phyloP scores from a whole-genome alignment of 2,797 vertebrate species.

The Brotula barbata region DNA sequence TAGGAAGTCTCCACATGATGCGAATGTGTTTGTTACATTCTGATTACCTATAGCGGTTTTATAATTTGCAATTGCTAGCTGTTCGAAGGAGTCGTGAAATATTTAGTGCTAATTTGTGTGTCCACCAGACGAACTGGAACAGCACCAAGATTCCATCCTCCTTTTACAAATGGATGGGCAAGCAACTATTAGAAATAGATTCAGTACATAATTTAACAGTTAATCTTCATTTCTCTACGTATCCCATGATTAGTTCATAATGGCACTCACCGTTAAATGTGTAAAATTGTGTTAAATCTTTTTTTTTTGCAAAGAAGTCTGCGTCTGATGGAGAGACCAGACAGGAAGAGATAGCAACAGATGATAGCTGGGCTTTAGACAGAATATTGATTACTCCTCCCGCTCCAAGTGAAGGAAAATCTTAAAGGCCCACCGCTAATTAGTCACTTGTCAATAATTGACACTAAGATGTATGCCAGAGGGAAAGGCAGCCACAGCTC shows the following conservation, averaged over 20 bases:
- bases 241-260: slow-evolving; percentile 18
- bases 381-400: slow-evolving; percentile 61
- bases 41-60: neutral
- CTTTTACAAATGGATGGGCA: neutral
- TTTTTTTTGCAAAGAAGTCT: slow-evolving; percentile 49
- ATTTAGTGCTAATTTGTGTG: neutral
- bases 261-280: slow-evolving; percentile 16
- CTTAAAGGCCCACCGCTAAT: slow-evolving; percentile 62
- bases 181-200: neutral
- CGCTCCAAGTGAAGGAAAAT: slow-evolving; percentile 52
- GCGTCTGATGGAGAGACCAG: slow-evolving; percentile 47
- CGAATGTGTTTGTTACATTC: neutral
- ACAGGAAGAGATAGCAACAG: slow-evolving; percentile 36
- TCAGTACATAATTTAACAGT: neutral
- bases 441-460: slow-evolving; percentile 70
- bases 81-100: neutral
- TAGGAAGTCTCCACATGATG: no score
- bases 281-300: slow-evolving; percentile 30
- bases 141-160: neutral
- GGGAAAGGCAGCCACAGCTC: slow-evolving; percentile 35
- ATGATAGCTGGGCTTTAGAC: slow-evolving; percentile 51
- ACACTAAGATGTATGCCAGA: slow-evolving; percentile 58
- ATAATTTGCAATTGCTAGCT: neutral
- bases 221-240: slow-evolving; percentile 3
- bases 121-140: neutral